Evolutionary conservation across 2,888 invertebrate genomes (phyloP).

Genomic region (Orthosia cruda): DNA sequence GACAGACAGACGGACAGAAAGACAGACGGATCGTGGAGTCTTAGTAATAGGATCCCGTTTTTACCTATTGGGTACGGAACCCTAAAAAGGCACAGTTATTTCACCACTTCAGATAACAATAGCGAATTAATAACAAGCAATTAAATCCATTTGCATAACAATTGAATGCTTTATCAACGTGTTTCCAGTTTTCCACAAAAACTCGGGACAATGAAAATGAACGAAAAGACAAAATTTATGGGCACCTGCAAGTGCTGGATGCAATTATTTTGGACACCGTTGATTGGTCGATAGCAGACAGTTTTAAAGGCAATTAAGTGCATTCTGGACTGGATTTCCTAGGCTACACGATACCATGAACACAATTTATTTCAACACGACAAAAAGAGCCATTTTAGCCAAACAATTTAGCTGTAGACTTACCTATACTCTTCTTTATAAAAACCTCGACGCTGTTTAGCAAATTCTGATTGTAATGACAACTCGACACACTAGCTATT

Average conservation of each 20-base stretch:
- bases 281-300: constrained; percentile 27
- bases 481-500: too few species aligned
- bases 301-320: constrained; percentile 18
- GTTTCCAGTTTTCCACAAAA: constrained; percentile 34
- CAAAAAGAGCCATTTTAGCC: neutral
- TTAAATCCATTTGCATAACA: constrained; percentile 33
- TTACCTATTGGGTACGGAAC: too few species aligned
- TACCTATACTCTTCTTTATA: neutral
- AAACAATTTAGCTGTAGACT: neutral
- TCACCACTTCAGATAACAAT: constrained; percentile 19
- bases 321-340: too few species aligned
- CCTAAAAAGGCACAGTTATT: neutral
- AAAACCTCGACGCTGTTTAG: too few species aligned
- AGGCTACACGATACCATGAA: neutral
- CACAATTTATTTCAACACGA: neutral
- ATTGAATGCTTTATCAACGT: constrained; percentile 28
- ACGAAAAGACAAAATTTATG: constrained; percentile 15
- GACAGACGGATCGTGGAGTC: too few species aligned
- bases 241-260: neutral
- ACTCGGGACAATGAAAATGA: constrained; percentile 15
- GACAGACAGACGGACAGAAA: too few species aligned
- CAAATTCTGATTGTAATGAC: too few species aligned
- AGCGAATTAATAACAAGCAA: constrained; percentile 41
- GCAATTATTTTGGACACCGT: constrained; percentile 23
- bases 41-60: too few species aligned